These are phyloP conservation scores for Neoseiulus cucumeris DNA, from an alignment of 1,140 invertebrate genomes.

Conservation along the genomic window DNA sequence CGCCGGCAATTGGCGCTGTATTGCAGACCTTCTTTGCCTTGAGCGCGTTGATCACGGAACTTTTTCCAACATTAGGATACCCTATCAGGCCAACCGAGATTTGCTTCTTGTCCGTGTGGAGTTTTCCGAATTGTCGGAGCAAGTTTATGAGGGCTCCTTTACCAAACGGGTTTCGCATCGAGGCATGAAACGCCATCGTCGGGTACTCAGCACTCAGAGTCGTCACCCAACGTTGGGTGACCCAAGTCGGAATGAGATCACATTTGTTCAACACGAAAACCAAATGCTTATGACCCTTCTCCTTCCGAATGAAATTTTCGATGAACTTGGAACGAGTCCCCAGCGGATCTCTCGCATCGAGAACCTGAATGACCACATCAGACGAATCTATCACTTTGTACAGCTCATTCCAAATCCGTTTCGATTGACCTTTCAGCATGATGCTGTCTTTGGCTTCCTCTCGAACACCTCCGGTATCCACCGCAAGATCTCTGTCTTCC, in stretches of 20 bases:
- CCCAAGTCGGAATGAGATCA: conserved; percentile 67
- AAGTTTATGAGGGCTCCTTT: conserved; percentile 94
- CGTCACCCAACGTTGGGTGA: conserved; percentile 85
- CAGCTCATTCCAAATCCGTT: conserved; percentile 95
- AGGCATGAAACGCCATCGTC: conserved; percentile 94
- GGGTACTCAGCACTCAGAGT: conserved; percentile 83
- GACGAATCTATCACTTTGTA: conserved; percentile 98
- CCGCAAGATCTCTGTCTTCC: conserved; percentile 59
- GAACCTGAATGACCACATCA: conserved; percentile 76
- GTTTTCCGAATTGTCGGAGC: conserved; percentile 82
- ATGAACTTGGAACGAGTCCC: conserved; percentile 84
- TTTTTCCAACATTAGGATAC: conserved; percentile 98
- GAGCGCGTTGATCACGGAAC: conserved; percentile 91
- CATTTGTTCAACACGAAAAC: conserved; percentile 90
- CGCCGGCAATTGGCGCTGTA: conserved; percentile 93
- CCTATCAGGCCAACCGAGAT: conserved; percentile 98
- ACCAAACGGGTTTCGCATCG: conserved; percentile 90
- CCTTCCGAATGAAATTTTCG: conserved; percentile 65
- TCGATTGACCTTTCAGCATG: conserved; percentile 81
- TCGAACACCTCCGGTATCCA: conserved; percentile 22
- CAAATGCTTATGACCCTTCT: conserved; percentile 83
- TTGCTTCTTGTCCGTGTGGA: conserved; percentile 88
- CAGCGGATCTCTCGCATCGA: conserved; percentile 84
- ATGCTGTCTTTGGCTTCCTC: conserved; percentile 33
- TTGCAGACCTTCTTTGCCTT: conserved; percentile 90